Evolutionary conservation across 2,888 invertebrate genomes (phyloP), one percentile per base, ranked within the genome.

Genomic region (Rhagonycha lutea): DNA sequence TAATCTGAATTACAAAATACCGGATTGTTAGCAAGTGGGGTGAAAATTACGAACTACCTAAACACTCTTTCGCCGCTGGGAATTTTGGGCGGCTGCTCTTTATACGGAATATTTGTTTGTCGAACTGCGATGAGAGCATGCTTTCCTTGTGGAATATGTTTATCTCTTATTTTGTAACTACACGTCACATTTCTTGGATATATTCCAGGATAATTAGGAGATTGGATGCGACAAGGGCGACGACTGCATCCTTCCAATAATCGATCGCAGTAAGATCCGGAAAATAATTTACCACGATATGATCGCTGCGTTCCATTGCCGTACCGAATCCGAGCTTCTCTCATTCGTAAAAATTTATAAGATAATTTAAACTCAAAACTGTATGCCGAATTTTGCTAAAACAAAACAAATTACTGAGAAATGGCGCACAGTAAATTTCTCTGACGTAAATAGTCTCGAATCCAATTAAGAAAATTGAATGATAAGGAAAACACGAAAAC

Each of bases 151-250:
- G 94, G 94, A 80, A 90, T 88, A 79, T 89, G 88, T 70, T 84
- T 83, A 80, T 88, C 88, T 76, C 87, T 82, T 73, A 88, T 84
- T 70, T 86, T 84, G 81, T 88, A 88, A 78, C 86, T 85, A 80
- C 88, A 88, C 81, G 95, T 95, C 78, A 96, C 93, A 87, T 96
- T 96, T 77, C 96, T 90, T 5, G 96, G 96, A 88, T 96, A 97
- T 80, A 95, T 93, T 71, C 96, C 96, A 11, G 96, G 96, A 87
- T 95, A 96, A 90, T 97, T 97, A 11, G 96, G 97, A 24, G 96
- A 96, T 88, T 95, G 94, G 78, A 95, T 92, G 79, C 94, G 92
- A 88, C 88, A 88, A 9, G 85, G 84, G 32, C 87, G 87, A 76
- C 92, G 90, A 87, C 94, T 94, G 87, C 95, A 95, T 86, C 93